Base-by-base conservation (phyloP, 2,113 vertebrate species). In the Dipodomys ordii region DNA sequence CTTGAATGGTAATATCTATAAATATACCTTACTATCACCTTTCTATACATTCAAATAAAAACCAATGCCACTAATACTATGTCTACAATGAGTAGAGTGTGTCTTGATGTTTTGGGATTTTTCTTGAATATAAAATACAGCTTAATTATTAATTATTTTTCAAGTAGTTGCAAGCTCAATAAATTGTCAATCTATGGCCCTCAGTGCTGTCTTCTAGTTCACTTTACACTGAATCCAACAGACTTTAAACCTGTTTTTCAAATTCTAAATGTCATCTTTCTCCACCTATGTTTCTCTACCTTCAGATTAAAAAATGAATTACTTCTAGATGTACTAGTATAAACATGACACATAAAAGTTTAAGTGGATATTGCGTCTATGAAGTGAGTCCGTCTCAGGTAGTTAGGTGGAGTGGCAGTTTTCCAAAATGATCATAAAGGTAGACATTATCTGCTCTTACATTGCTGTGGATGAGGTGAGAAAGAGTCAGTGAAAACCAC, bases 91-190 rank as follows among this genome's bases (percentile, higher is more conserved):
- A 79, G 0, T 86, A 62, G 28, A 78, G 0, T 89, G 16, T 20
- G 79, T 60, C 44, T 82, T 93, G 28, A 83, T 65, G 53, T 4
- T 92, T 76, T 87, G 64, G 30, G 27, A 83, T 60, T 90, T 95
- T 60, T 65, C 49, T 46, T 67, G 94, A 94, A 91, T 46, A 73
- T 4, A 95, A 93, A 94, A 80, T 73, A 94, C 94, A 93, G 91
- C 2, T 30, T 90, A 67, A 81, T 57, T 15, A 60, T 39, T 88
- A 88, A 91, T 27, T 64, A 95, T 68, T 93, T 90, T 87, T 90
- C 44, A 95, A 93, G 30, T 79, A 91, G 10, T 44, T 91, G 22
- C 11, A 94, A 71, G 9, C 67, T 86, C 22, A 93, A 7, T 18
- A 20, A 76, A 83, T 32, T 65, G 68, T 89, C 53, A 92, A 87